Percentiles rank a stretch among this genome's conserved stretches.
phyloP scores from a whole-genome alignment of 2,888 invertebrate genomes.

The Drosophila atripex region DNA sequence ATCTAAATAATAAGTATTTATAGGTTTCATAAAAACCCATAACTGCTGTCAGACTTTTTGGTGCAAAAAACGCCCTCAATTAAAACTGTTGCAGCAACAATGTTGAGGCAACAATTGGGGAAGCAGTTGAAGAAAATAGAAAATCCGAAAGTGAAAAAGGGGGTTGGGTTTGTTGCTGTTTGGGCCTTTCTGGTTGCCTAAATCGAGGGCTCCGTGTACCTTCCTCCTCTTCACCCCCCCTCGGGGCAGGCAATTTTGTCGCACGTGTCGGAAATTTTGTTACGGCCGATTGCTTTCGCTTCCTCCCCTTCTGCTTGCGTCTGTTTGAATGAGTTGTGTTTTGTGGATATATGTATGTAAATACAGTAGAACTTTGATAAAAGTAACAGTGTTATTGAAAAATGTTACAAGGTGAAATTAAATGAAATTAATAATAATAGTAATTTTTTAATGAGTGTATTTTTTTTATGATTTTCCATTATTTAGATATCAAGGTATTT shows the following conservation, averaged over 20 bases:
- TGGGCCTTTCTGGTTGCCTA: conserved; percentile 19
- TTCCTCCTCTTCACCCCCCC: conserved; percentile 24
- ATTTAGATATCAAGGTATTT: conserved; percentile 2
- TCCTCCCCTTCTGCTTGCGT: conserved; percentile 10
- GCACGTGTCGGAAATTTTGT: conserved; percentile 81
- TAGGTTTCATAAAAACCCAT: conserved; percentile 24
- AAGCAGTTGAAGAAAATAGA: conserved; percentile 21
- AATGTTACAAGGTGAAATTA: not conserved
- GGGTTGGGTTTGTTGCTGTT: conserved; percentile 34
- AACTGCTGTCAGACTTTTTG: conserved; percentile 21
- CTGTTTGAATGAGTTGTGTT: conserved; percentile 48
- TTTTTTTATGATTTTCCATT: not conserved
- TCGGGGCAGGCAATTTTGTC: conserved; percentile 73
- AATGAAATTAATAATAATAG: not conserved
- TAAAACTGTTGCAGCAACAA: conserved; percentile 45
- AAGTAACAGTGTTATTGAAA: not conserved
- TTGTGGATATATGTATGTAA: conserved; percentile 17
- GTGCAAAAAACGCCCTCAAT: not conserved
- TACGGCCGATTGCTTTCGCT: conserved; percentile 73
- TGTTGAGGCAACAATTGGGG: conserved; percentile 47
- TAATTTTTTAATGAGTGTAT: not conserved
- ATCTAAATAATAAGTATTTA: conserved; percentile 47
- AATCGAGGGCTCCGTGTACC: conserved; percentile 8
- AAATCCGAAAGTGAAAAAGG: conserved; percentile 3
- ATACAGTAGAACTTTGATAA: conserved; percentile 1